phyloP scores from a whole-genome alignment of 2,797 vertebrate genomes.

The Fratercula arctica region DNA sequence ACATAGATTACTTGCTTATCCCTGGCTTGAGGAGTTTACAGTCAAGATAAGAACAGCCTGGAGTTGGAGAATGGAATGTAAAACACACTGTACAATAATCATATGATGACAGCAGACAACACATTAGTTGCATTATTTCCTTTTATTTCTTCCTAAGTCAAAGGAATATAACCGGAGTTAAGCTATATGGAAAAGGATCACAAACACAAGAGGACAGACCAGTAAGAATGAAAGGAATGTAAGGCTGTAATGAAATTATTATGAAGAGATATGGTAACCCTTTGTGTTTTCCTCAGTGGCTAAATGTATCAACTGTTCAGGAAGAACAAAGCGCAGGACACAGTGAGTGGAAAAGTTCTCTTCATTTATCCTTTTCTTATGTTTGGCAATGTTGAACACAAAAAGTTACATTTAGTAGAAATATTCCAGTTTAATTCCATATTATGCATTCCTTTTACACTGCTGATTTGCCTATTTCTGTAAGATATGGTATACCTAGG shows the following conservation, averaged over 20 bases:
- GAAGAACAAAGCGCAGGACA: not conserved
- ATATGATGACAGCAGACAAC: not conserved
- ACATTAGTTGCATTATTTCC: not conserved
- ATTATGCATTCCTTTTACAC: not conserved
- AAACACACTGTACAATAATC: not conserved
- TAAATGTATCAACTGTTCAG: not conserved
- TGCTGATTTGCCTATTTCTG: not conserved
- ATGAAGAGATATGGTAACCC: not conserved
- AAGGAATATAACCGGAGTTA: not conserved
- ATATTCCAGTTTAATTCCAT: not conserved
- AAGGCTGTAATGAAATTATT: not conserved
- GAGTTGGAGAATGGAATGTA: not conserved
- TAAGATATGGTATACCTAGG: not conserved
- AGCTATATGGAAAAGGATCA: not conserved
- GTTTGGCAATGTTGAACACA: not conserved
- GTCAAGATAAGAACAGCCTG: not conserved
- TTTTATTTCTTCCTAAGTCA: not conserved
- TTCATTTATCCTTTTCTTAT: not conserved
- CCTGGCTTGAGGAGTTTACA: not conserved
- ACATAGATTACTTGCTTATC: not conserved
- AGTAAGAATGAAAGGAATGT: not conserved
- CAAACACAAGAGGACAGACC: not conserved
- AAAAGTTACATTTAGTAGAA: not conserved
- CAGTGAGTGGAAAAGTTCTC: not conserved
- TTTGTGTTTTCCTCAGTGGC: not conserved